Base-by-base conservation (phyloP, 2,113 vertebrate species). In the Sturnira hondurensis region DNA sequence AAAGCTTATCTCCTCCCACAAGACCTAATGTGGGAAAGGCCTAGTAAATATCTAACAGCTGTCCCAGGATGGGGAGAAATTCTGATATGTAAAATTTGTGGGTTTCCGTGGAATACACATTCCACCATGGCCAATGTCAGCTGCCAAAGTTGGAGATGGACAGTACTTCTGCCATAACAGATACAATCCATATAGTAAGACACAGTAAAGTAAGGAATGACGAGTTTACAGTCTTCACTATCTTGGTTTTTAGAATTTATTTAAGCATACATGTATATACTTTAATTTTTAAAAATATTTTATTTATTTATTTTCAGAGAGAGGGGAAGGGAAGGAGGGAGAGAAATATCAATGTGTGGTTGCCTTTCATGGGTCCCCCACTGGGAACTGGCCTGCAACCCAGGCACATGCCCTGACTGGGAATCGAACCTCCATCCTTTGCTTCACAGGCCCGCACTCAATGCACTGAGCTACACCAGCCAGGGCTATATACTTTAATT, bases 191-290 rank as follows among this genome's bases (percentile, higher is more conserved):
- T 68, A 73, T 50, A 58, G 26, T 31, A 56, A 89, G 84, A 67
- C 28, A 89, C 3, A 67, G 41, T 61, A 52, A 86, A 89, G 86
- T 50, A 91, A 88, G 31, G 43, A 83, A 45, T 73, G 14, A 87
- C 68, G 20, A 77, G 52, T 73, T 65, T 92, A 74, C 36, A 28
- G 38, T 86, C 63, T 91, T 87, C 81, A 76, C 47, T 36, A 17
- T 47, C 28, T 87, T 81, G 91, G 15, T 86, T 96, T 84, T 84
- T 78, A 77, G 81, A 73, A 43, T 97, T 82, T 24, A 92, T 77
- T 95, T 96, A 92, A 83, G n/a, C 80, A 19, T 83, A 80, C 67
- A 31, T 92, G 74, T 76, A 50, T 20, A 76, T 20, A 31, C 61
- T 63, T 89, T 80, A 58, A 87, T 95, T n/a, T n/a, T n/a, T n/a